A percentile compares a stretch with the other conserved stretches of the same genome.
Evolutionary conservation across 2,888 invertebrate species (phyloP).

Genomic region (Ectemnius continuus): DNA sequence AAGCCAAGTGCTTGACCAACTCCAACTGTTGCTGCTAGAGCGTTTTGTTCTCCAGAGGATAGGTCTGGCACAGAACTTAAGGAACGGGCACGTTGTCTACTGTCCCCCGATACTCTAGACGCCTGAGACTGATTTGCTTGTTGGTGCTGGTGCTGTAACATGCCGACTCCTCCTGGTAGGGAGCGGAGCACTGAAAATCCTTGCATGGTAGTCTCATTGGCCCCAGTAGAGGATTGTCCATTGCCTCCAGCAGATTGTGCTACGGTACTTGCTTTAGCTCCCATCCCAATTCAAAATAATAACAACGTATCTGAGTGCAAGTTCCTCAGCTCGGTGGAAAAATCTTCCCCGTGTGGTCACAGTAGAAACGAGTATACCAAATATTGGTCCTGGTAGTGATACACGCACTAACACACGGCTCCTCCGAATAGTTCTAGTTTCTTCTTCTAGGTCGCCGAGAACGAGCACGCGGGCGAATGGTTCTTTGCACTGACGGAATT

Average conservation of each 20-base stretch:
- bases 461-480: conserved; percentile 14
- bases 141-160: conserved; percentile 82
- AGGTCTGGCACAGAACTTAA: conserved; percentile 91
- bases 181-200: conserved; percentile 85
- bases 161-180: conserved; percentile 84
- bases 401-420: conserved; percentile 59
- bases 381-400: conserved; percentile 55
- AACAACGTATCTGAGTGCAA: conserved; percentile 15
- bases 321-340: conserved; percentile 11
- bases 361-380: conserved; percentile 38
- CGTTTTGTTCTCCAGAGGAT: conserved; percentile 80
- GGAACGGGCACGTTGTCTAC: conserved; percentile 88
- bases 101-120: conserved; percentile 73
- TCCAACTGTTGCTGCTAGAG: conserved; percentile 83
- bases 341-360: conserved; percentile 25
- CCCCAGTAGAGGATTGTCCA: conserved; percentile 87
- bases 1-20: conserved; percentile 84
- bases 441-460: conserved; percentile 12
- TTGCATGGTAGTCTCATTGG: conserved; percentile 82
- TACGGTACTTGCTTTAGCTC: conserved; percentile 91
- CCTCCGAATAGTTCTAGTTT: conserved; percentile 43
- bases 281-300: conserved; percentile 80
- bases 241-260: conserved; percentile 78
- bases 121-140: conserved; percentile 73
- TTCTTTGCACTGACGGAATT: conserved; percentile 38